Evolutionary conservation across 2,888 invertebrate species (phyloP).

Genomic region (Pantelozetes paolii): DNA sequence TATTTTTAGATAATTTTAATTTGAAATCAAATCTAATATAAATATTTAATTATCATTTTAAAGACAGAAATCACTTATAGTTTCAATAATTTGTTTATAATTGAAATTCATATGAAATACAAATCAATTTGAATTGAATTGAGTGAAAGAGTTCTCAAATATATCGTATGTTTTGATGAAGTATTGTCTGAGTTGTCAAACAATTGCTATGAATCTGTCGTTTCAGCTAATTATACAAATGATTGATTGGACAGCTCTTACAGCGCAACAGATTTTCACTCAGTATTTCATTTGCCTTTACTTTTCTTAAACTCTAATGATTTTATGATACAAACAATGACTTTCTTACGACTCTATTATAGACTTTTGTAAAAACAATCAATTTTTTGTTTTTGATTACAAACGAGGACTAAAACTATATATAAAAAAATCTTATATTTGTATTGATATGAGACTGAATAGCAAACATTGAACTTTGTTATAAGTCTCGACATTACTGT

Average conservation of each 20-base stretch:
- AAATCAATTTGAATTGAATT: slow-evolving; percentile 10
- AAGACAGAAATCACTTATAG: background rate
- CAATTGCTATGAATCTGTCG: slow-evolving; percentile 32
- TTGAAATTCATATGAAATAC: background rate
- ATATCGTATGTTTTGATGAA: slow-evolving; percentile 7
- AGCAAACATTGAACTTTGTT: too few relatives aligned
- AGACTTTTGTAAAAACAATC: background rate
- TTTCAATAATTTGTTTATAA: background rate
- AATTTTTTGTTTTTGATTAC: background rate
- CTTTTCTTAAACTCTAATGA: background rate
- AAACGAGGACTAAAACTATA: background rate
- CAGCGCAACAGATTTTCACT: slow-evolving; percentile 25
- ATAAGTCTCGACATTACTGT: too few relatives aligned
- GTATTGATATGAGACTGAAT: too few relatives aligned
- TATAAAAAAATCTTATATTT: too few relatives aligned
- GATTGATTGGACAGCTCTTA: slow-evolving; percentile 25
- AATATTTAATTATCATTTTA: background rate
- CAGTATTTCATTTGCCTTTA: background rate
- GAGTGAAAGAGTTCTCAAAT: background rate
- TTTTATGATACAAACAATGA: slow-evolving; percentile 4
- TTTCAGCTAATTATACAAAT: slow-evolving; percentile 25
- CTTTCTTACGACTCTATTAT: background rate
- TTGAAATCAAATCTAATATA: too few relatives aligned
- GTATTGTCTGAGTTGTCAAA: slow-evolving; percentile 34
- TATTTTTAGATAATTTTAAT: background rate